Evolutionary conservation across 2,797 vertebrate species (phyloP), one percentile per base, ranked within the genome.

Genomic region (Esox masquinongy): DNA sequence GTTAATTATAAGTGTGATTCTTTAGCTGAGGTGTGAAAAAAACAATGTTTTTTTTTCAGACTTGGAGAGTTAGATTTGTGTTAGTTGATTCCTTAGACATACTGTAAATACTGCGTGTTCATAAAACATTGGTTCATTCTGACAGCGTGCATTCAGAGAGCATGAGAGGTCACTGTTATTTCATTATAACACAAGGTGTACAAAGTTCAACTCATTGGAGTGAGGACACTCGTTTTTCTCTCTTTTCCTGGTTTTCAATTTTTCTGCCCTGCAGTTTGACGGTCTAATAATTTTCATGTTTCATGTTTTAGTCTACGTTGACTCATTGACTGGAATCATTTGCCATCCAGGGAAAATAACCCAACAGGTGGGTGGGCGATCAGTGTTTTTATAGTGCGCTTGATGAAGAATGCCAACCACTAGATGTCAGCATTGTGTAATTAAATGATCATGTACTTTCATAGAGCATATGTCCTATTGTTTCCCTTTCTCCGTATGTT

Each of bases 401-500:
- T 29, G 9, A 63, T 26, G 12, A 16, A 17, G 22, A 70, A 68
- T 26, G 11, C 31, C 2, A 9, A 74, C 91, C 92, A 92, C 92
- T 89, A 92, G 93, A 91, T 92, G 92, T 88, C 92, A 92, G 90
- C 78, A 83, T 87, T 89, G 74, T 72, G 90, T 75, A 75, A 74
- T 84, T 72, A 50, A 19, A 75, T 82, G 66, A 61, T 67, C 51
- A 61, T 67, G 31, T 51, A 2, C 72, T 11, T 24, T n/a, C n/a
- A 2, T 43, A 47, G 36, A 15, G 51, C n/a, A 17, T 1, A 43
- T 73, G 29, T 61, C 59, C 17, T 24, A 24, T 61, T 24, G 56
- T 61, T 61, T 61, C 22, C 8, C 11, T 24, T 9, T 14, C 6
- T 59, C 50, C 16, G 9, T 26, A 24, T 8, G 56, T 59, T 12